phyloP scores from a whole-genome alignment of 2,797 vertebrate species.

The Pangasius djambal region DNA sequence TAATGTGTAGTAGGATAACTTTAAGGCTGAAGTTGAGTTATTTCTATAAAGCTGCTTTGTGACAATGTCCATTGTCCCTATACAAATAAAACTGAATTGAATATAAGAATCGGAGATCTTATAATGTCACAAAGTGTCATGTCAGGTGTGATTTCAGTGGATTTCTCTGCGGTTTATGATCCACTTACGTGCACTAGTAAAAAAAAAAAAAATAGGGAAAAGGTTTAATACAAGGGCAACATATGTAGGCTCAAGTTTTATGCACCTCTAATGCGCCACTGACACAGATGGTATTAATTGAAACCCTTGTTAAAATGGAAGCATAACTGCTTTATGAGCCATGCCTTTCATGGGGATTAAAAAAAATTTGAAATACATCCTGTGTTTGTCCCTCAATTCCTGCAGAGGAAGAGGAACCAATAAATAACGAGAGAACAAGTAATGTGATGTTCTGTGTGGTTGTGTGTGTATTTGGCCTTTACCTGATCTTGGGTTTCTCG shows the following conservation, averaged over 20 bases:
- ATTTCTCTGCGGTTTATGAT: not conserved
- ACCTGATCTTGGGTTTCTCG: constrained; percentile 83
- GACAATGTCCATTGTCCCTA: no score
- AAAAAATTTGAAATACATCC: not conserved
- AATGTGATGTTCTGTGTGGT: not conserved
- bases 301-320: constrained; percentile 3
- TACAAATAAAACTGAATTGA: no score
- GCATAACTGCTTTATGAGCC: not conserved
- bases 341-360: not conserved
- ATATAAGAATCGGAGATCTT: not conserved
- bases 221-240: not conserved
- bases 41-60: no score
- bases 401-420: not conserved
- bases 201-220: not conserved
- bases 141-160: not conserved
- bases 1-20: no score
- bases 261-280: not conserved
- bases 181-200: not conserved
- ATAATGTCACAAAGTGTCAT: not conserved
- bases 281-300: constrained; percentile 5
- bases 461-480: constrained; percentile 15
- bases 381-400: not conserved
- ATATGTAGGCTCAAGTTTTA: not conserved
- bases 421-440: not conserved
- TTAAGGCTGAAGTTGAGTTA: no score